Evolutionary conservation across 2,113 vertebrate species (phyloP).

Genomic region (Parotia lawesii): DNA sequence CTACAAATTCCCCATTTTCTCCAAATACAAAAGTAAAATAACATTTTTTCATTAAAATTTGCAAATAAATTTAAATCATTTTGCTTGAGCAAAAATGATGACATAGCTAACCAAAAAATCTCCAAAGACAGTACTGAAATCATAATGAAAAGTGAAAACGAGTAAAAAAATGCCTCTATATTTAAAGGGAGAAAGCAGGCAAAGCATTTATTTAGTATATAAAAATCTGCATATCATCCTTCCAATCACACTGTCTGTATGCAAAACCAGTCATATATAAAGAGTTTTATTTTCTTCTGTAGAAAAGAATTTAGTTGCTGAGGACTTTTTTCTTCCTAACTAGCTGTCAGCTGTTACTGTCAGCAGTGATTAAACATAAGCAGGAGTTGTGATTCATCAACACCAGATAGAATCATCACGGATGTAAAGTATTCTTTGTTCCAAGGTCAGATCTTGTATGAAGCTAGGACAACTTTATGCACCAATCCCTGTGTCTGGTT

Average conservation of each 20-base stretch:
- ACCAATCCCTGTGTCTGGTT: conserved; percentile 20
- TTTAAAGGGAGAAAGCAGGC: conserved; percentile 3
- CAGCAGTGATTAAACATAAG: conserved; percentile 74
- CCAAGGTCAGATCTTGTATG: conserved; percentile 65
- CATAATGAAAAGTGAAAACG: conserved; percentile 10
- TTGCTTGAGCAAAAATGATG: background rate
- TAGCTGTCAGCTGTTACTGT: conserved; percentile 71
- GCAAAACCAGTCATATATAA: conserved; percentile 35
- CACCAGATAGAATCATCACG: conserved; percentile 59
- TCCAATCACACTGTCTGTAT: conserved; percentile 29
- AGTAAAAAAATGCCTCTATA: background rate
- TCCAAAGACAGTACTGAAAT: background rate
- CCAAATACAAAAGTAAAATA: background rate
- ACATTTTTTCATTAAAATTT: background rate
- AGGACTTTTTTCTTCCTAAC: conserved; percentile 45
- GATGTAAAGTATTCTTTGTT: conserved; percentile 54
- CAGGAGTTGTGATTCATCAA: conserved; percentile 70
- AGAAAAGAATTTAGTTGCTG: conserved; percentile 24
- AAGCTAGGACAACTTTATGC: conserved; percentile 50
- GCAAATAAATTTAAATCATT: background rate
- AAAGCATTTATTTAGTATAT: conserved; percentile 8
- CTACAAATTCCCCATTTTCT: background rate
- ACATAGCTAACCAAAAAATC: background rate
- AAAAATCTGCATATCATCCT: conserved; percentile 42
- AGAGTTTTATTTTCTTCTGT: background rate